Percentiles rank a stretch among this genome's conserved stretches.
These are phyloP conservation scores for Sigmodon hispidus DNA, from an alignment of 2,113 vertebrate genomes.

Conservation along the genomic window DNA sequence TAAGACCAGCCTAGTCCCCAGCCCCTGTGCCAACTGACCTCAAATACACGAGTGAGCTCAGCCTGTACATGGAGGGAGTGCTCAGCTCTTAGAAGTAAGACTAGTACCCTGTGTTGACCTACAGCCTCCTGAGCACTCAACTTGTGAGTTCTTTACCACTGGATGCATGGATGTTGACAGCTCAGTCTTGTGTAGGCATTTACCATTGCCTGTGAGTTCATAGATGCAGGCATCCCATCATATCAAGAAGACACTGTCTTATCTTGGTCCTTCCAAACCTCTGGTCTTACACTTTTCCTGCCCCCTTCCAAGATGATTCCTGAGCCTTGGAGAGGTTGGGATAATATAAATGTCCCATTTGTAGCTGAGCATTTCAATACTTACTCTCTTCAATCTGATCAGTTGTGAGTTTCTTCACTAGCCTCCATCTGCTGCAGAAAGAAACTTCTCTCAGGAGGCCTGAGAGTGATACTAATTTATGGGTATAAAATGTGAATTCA, in stretches of 20 bases:
- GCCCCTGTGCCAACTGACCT: background rate
- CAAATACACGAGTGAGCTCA: background rate
- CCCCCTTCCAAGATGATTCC: background rate
- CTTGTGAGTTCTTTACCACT: background rate
- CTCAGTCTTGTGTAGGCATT: background rate
- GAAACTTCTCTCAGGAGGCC: background rate
- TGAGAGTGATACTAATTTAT: background rate
- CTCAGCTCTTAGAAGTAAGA: background rate
- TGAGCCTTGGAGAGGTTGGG: background rate
- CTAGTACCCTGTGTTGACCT: background rate
- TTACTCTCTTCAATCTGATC: background rate
- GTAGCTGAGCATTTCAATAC: no score
- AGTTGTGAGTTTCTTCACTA: background rate
- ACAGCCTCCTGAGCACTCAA: background rate
- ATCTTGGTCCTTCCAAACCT: background rate
- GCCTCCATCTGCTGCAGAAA: background rate
- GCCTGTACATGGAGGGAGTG: accelerated
- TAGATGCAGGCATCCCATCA: background rate
- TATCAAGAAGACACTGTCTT: background rate
- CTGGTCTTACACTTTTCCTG: background rate
- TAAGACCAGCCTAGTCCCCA: slow-evolving; percentile 13
- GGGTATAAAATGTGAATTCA: background rate
- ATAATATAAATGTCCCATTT: no score
- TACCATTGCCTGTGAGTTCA: no score
- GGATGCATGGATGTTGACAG: background rate